Evolutionary conservation across 2,113 vertebrate genomes (phyloP).

Genomic region (Tympanuchus pallidicinctus): DNA sequence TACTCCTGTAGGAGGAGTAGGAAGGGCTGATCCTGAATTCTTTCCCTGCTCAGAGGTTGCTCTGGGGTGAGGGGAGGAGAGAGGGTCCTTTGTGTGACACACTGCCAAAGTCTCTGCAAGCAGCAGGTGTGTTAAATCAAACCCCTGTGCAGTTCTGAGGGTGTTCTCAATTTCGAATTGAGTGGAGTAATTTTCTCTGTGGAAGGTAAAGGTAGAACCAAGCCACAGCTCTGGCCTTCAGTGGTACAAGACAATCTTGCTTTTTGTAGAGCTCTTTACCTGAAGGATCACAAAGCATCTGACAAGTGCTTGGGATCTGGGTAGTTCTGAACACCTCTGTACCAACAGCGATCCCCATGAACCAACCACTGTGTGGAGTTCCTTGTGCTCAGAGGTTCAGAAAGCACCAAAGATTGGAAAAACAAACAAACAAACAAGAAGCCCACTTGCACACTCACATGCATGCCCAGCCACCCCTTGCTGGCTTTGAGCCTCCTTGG

Average conservation of each 20-base stretch:
- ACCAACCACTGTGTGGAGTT: not conserved
- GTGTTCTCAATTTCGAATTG: not conserved
- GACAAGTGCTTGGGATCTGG: not conserved
- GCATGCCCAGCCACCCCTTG: not conserved
- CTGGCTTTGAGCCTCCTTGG: not conserved
- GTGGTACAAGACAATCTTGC: not conserved
- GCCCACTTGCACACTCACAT: too few species aligned
- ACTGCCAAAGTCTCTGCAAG: rapidly evolving
- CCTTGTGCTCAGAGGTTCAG: not conserved
- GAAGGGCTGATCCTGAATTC: not conserved
- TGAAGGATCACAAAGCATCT: not conserved
- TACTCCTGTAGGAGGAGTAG: not conserved
- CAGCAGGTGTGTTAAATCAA: not conserved
- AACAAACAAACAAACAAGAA: not conserved
- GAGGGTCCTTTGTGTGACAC: not conserved
- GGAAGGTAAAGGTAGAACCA: not conserved
- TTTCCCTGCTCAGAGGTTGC: not conserved
- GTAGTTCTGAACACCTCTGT: not conserved
- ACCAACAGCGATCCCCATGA: not conserved
- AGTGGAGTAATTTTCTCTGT: not conserved
- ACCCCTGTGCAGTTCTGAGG: not conserved
- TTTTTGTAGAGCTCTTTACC: not conserved
- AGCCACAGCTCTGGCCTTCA: not conserved
- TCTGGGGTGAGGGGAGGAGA: not conserved
- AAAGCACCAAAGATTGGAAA: not conserved